Base-by-base conservation (phyloP, 2,797 vertebrate species). In the Linurgus olivaceus region DNA sequence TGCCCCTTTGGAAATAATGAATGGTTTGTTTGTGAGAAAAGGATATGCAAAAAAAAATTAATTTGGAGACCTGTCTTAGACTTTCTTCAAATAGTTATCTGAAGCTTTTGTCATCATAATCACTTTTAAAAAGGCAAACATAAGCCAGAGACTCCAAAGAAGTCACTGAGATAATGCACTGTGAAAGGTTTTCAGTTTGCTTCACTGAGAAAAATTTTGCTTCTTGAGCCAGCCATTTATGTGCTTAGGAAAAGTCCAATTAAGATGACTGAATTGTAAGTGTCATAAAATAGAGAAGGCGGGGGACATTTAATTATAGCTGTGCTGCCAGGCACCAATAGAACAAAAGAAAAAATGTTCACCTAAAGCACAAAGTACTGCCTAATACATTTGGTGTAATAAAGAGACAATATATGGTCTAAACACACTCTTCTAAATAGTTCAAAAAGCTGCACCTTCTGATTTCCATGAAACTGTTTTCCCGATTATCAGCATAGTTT, bases 221-320 rank as follows among this genome's bases (percentile, higher is more conserved):
- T 72, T 91, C 52, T 79, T 81, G 25, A 94, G 52, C 45, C 63
- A 84, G 48, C 35, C 35, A n/a, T 66, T 76, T 95, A 57, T 48
- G 75, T 54, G 63, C 48, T 80, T 76, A 88, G 54, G 51, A 59
- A 29, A 91, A 95, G 87, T 90, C 93, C 90, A 95, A 63, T 97
- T 95, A 94, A 91, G 70, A 71, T 90, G 82, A 91, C 87, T 84
- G 85, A 86, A 83, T 75, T 92, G 63, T 81, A 85, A 92, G 68
- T 75, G 66, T 76, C 91, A 88, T 63, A 73, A 95, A 90, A 81
- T 84, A 91, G 40, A 81, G 82, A 94, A 88, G 67, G 85, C 55
- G 94, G 91, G 86, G 66, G 87, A 94, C 35, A 65, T 79, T 91
- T 95, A 95, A 96, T 95, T 96, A 91, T 88, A 94, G 63, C 91